Percentiles rank a stretch among this genome's conserved stretches.
Evolutionary conservation across 1,140 invertebrate genomes (phyloP).

Genomic region (Ceratina australensis): DNA sequence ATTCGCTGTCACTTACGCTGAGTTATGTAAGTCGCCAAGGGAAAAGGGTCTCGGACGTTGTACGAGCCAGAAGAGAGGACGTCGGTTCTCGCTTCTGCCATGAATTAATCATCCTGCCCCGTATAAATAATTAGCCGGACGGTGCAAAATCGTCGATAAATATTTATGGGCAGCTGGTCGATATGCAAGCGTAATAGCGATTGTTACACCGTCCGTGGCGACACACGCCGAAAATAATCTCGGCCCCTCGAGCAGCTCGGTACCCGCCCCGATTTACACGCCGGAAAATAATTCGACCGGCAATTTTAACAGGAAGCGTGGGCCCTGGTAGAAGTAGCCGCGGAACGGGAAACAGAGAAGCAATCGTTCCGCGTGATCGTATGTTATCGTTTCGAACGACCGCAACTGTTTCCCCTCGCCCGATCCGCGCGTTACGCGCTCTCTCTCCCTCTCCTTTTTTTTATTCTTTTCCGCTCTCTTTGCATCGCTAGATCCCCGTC

Average conservation of each 20-base stretch:
- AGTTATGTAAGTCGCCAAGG: slow-evolving; percentile 29
- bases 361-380: slow-evolving; percentile 44
- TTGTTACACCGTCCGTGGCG: slow-evolving; percentile 50
- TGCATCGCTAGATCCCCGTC: neutral
- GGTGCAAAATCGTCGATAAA: slow-evolving; percentile 64
- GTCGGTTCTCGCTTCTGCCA: slow-evolving; percentile 7
- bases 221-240: slow-evolving; percentile 59
- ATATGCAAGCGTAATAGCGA: slow-evolving; percentile 61
- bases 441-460: no score
- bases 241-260: slow-evolving; percentile 2
- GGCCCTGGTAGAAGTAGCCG: slow-evolving; percentile 9
- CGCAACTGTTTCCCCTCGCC: slow-evolving; percentile 17
- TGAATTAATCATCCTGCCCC: slow-evolving; percentile 55
- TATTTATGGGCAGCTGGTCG: slow-evolving; percentile 64
- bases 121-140: slow-evolving; percentile 60
- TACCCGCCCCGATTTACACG: slow-evolving; percentile 54
- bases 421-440: neutral
- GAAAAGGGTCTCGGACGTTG: slow-evolving; percentile 5
- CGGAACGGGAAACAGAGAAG: slow-evolving; percentile 1
- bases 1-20: slow-evolving; percentile 22
- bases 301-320: slow-evolving; percentile 30
- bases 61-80: slow-evolving; percentile 9
- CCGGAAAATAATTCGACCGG: slow-evolving; percentile 57
- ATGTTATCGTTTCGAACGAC: slow-evolving; percentile 47
- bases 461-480: neutral